Percentiles rank a stretch among this genome's conserved stretches.
Conservation (phyloP, 2,797 vertebrate species). For the Myripristis jacobus region DNA sequence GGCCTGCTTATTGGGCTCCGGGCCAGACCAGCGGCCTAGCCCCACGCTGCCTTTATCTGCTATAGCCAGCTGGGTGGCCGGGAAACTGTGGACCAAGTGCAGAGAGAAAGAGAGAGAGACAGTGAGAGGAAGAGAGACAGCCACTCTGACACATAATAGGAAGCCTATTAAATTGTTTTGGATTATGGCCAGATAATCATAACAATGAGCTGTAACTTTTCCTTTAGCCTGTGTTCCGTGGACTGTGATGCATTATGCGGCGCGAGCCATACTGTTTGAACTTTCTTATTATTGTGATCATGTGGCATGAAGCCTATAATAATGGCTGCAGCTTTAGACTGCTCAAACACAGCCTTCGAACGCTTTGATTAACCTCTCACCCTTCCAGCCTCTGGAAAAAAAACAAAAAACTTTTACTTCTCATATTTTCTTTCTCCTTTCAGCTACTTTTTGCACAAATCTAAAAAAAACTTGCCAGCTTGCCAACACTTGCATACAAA, state of each 20-base stretch:
- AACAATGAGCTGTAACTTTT: conserved; percentile 68
- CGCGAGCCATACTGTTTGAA: conserved; percentile 58
- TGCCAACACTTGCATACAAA: conserved; percentile 13
- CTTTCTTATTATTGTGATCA: conserved; percentile 73
- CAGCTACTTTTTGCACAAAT: conserved; percentile 21
- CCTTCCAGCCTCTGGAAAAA: conserved; percentile 26
- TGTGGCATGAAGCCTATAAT: conserved; percentile 74
- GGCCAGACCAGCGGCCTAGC: conserved; percentile 45
- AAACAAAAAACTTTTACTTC: conserved; percentile 19
- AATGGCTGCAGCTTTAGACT: conserved; percentile 57
- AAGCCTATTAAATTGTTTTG: conserved; percentile 67
- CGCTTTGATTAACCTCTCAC: conserved; percentile 68
- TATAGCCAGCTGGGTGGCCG: conserved; percentile 48
- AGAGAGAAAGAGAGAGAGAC: conserved; percentile 9
- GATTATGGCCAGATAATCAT: conserved; percentile 73
- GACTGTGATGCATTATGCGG: conserved; percentile 68
- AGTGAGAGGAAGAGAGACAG: conserved; percentile 45
- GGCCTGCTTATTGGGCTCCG: conserved; percentile 41
- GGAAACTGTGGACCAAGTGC: conserved; percentile 28
- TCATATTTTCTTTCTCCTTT: conserved; percentile 12
- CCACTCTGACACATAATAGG: conserved; percentile 58
- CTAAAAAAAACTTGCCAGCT: not conserved
- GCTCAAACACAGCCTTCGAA: conserved; percentile 48
- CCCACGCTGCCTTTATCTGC: conserved; percentile 59
- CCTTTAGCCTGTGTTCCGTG: conserved; percentile 55